A percentile compares a stretch with the other conserved stretches of the same genome.
Conservation (phyloP, 2,797 vertebrate species). For the Gambusia yucatana region DNA sequence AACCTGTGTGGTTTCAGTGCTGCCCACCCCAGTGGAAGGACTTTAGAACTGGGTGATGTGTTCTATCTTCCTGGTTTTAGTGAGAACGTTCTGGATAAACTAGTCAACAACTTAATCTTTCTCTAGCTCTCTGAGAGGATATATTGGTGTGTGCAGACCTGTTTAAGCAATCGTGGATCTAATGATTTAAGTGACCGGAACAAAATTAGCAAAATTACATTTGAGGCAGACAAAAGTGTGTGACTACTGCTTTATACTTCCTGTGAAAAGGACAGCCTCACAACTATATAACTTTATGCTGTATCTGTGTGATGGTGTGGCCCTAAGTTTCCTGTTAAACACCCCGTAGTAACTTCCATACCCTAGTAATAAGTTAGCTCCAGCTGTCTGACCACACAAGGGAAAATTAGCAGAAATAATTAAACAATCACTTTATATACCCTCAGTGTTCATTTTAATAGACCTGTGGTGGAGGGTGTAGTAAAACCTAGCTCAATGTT, state of each 20-base stretch:
- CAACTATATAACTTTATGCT: too few relatives aligned
- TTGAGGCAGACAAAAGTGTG: background rate
- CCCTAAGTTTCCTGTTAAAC: constrained; percentile 15
- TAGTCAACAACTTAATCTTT: background rate
- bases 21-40: background rate
- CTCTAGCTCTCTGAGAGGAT: background rate
- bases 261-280: background rate
- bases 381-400: constrained; percentile 45
- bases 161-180: background rate
- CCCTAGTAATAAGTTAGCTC: constrained; percentile 31
- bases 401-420: constrained; percentile 37
- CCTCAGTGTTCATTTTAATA: constrained; percentile 39
- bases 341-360: constrained; percentile 44
- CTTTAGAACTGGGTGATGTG: background rate
- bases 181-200: background rate
- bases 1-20: background rate
- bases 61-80: too few relatives aligned
- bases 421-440: constrained; percentile 34
- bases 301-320: background rate
- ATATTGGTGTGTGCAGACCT: background rate
- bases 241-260: background rate
- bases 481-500: constrained; percentile 28
- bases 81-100: too few relatives aligned
- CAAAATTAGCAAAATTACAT: background rate
- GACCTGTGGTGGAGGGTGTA: constrained; percentile 44